Evolutionary conservation across 2,113 vertebrate species (phyloP).

Genomic region (Thunnus maccoyii): DNA sequence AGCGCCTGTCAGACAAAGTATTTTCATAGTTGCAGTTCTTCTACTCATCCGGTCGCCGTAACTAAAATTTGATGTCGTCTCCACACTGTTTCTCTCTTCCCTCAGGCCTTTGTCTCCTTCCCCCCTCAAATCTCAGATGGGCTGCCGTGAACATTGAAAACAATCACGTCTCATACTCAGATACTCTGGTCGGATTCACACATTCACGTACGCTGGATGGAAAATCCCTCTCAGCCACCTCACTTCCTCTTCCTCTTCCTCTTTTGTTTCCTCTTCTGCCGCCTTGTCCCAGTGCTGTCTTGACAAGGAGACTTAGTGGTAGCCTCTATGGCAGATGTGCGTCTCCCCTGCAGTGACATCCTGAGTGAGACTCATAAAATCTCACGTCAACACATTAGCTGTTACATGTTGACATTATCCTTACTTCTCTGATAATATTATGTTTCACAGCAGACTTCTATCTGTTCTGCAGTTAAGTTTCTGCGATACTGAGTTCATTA

Average conservation of each 20-base stretch:
- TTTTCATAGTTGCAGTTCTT: neutral
- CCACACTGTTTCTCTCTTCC: conserved; percentile 13
- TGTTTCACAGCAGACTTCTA: neutral
- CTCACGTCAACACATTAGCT: neutral
- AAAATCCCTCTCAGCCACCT: conserved; percentile 53
- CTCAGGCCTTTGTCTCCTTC: neutral
- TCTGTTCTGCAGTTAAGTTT: too few species aligned
- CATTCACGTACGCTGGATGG: conserved; percentile 27
- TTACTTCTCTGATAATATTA: neutral
- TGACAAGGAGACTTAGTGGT: neutral
- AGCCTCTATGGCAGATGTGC: neutral
- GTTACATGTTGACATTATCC: neutral
- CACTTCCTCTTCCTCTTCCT: conserved; percentile 22
- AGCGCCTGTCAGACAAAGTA: too few species aligned
- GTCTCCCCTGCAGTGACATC: conserved; percentile 31
- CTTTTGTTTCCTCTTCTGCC: conserved; percentile 11
- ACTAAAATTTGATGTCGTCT: neutral
- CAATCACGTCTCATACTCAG: conserved; percentile 45
- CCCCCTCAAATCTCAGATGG: neutral
- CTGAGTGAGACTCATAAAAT: conserved; percentile 27
- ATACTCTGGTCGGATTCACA: conserved; percentile 57
- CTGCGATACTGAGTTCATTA: too few species aligned
- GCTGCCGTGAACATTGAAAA: conserved; percentile 38
- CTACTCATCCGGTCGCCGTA: neutral
- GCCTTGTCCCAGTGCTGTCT: neutral